Evolutionary conservation across 2,113 vertebrate species (phyloP).

Genomic region (Tachysurus fulvidraco): DNA sequence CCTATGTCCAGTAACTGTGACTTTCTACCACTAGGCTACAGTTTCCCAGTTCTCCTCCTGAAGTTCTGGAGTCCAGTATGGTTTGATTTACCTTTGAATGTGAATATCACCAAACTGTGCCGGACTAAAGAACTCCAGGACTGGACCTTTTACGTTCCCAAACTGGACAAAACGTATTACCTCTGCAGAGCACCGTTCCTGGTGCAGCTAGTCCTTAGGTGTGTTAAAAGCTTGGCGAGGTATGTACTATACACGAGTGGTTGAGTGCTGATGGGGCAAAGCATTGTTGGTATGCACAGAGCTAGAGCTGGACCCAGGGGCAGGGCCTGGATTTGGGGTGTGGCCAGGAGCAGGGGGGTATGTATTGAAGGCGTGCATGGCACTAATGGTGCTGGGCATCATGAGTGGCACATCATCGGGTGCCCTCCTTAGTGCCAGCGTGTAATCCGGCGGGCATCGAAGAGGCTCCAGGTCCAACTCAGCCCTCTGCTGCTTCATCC

Average conservation of each 20-base stretch:
- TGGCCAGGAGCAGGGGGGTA: constrained; percentile 87
- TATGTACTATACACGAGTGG: constrained; percentile 75
- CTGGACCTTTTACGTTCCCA: background rate
- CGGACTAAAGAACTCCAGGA: background rate
- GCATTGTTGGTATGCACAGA: constrained; percentile 87
- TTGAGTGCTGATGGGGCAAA: constrained; percentile 90
- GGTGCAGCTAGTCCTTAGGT: constrained; percentile 30
- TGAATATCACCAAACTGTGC: constrained; percentile 11
- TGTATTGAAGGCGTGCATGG: constrained; percentile 98
- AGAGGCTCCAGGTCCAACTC: constrained; percentile 80
- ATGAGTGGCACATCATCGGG: constrained; percentile 98
- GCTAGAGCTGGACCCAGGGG: constrained; percentile 86
- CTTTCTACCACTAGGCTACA: constrained; percentile 29
- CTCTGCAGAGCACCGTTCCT: constrained; percentile 37
- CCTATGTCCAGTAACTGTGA: constrained; percentile 19
- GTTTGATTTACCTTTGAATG: constrained; percentile 1
- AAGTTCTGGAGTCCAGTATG: constrained; percentile 18
- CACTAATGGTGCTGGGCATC: constrained; percentile 98
- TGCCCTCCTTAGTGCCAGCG: constrained; percentile 93
- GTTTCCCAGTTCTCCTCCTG: background rate
- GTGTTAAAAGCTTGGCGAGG: constrained; percentile 58
- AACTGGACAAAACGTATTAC: constrained; percentile 13
- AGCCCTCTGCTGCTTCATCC: constrained; percentile 97
- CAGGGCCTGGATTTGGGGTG: constrained; percentile 47
- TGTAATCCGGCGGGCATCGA: constrained; percentile 95